phyloP scores from a whole-genome alignment of 2,888 invertebrate genomes.

The Amblyjoppa proteus region DNA sequence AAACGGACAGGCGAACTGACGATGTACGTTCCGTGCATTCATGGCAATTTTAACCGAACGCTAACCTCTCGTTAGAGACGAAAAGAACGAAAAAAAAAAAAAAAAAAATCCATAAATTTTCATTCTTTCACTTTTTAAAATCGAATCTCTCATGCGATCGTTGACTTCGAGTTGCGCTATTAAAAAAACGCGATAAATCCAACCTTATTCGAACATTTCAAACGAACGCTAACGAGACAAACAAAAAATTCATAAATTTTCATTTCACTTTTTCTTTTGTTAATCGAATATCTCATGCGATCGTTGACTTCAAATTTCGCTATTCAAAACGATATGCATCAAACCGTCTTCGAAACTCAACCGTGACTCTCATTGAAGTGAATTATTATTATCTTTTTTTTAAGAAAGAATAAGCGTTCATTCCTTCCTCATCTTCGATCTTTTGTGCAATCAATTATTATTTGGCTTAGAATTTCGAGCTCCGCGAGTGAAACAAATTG shows the following conservation, averaged over 20 bases:
- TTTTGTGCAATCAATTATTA: background rate
- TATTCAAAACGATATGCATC: background rate
- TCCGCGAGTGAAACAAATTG: background rate
- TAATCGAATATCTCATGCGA: too few species aligned
- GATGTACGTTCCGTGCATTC: conserved; percentile 31
- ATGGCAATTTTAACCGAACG: conserved; percentile 5
- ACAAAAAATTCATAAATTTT: background rate
- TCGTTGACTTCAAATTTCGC: background rate
- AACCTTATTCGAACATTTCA: background rate
- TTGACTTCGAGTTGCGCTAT: too few species aligned
- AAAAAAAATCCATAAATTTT: background rate
- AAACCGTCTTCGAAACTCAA: background rate
- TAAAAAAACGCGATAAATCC: too few species aligned
- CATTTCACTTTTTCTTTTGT: too few species aligned
- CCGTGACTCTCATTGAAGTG: background rate
- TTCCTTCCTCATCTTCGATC: background rate
- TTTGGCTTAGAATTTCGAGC: background rate
- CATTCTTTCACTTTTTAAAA: background rate
- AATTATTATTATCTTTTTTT: background rate
- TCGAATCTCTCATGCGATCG: background rate
- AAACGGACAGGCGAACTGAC: conserved; percentile 46
- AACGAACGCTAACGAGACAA: background rate
- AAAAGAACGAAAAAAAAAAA: background rate
- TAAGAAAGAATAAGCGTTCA: background rate
- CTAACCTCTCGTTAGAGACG: background rate